phyloP scores from a whole-genome alignment of 2,888 invertebrate genomes.

The Opisthograptis luteolata region DNA sequence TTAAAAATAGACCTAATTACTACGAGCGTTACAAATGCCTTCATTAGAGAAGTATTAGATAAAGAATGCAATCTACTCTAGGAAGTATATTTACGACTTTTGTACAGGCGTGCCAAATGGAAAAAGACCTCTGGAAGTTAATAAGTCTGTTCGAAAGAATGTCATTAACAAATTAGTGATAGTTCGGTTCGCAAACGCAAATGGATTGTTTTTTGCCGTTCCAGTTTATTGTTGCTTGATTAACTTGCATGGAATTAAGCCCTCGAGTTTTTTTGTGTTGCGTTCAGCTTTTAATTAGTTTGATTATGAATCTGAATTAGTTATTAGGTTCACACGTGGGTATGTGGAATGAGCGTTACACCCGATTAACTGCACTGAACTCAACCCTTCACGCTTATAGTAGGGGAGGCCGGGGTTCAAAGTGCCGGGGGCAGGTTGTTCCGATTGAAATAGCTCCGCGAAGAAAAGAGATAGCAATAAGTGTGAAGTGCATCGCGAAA shows the following conservation, averaged over 20 bases:
- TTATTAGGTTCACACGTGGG: conserved; percentile 7
- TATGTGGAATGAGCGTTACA: conserved; percentile 1
- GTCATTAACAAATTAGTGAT: conserved; percentile 22
- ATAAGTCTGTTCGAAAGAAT: conserved; percentile 15
- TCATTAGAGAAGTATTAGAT: conserved; percentile 31
- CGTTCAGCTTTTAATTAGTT: conserved; percentile 17
- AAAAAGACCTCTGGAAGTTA: conserved; percentile 6
- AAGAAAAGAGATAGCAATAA: no score
- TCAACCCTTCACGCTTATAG: neutral
- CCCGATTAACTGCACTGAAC: neutral
- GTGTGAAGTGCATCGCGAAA: no score
- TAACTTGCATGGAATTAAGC: conserved; percentile 13
- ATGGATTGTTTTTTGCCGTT: conserved; percentile 20
- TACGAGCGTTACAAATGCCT: conserved; percentile 26
- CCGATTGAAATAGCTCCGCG: no score
- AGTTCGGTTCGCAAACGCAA: conserved; percentile 15
- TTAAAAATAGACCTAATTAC: conserved; percentile 20
- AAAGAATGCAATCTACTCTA: conserved; percentile 23
- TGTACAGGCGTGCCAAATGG: conserved; percentile 17
- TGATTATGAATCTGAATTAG: conserved; percentile 15
- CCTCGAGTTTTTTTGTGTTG: conserved; percentile 9
- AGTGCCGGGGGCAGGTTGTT: no score
- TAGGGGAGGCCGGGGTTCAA: no score
- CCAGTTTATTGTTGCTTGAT: conserved; percentile 24
- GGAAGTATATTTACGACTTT: conserved; percentile 10